Conservation (phyloP, 2,888 invertebrate genomes). For the Sympetrum striolatum region DNA sequence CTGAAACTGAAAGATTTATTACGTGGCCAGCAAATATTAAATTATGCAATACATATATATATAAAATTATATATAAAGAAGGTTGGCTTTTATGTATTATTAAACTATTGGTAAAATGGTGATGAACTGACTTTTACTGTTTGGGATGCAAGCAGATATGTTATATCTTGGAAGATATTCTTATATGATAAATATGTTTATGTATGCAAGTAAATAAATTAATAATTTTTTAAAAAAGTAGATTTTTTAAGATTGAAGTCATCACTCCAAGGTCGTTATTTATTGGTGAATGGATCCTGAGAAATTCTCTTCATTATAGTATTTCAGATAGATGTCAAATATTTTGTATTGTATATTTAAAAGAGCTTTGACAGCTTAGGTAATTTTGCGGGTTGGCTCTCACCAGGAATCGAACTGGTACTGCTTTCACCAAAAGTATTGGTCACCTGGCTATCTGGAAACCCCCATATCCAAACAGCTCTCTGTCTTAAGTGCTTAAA, state of each 20-base stretch:
- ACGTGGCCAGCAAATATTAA: constrained; percentile 33
- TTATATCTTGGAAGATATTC: constrained; percentile 42
- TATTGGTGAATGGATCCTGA: too few species aligned
- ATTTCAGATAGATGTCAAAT: too few species aligned
- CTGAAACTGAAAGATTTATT: constrained; percentile 22
- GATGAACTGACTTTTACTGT: constrained; percentile 40
- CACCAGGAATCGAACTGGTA: too few species aligned
- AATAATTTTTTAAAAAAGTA: constrained; percentile 41
- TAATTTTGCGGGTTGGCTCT: too few species aligned
- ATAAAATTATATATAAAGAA: constrained; percentile 5
- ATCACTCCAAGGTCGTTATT: too few species aligned
- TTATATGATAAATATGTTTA: constrained; percentile 42
- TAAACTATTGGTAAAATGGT: constrained; percentile 38
- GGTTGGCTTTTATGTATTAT: constrained; percentile 43
- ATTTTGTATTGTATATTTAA: too few species aligned
- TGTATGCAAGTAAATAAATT: constrained; percentile 38
- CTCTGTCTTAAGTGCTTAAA: too few species aligned
- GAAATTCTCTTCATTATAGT: too few species aligned
- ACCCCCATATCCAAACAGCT: too few species aligned
- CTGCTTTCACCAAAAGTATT: too few species aligned
- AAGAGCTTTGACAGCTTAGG: too few species aligned
- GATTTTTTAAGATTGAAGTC: neutral
- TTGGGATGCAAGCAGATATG: constrained; percentile 37
- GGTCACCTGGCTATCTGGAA: too few species aligned
- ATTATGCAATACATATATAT: constrained; percentile 39